Percentiles rank a stretch among this genome's conserved stretches.
These are phyloP conservation scores for Drosophila ustulata DNA, from an alignment of 2,888 invertebrate species.

Conservation along the genomic window DNA sequence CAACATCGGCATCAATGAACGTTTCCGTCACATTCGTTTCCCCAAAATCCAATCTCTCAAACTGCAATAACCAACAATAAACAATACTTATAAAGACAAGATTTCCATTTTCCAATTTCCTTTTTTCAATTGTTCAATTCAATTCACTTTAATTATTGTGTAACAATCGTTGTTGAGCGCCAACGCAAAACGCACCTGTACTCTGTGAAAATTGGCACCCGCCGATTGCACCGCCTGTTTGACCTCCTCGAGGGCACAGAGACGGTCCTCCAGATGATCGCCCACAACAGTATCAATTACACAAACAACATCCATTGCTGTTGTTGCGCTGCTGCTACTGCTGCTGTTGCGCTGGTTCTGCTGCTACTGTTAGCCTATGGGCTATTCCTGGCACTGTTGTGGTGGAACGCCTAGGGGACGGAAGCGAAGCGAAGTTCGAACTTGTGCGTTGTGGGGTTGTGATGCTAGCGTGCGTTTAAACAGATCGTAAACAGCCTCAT, in stretches of 20 bases:
- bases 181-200: slow-evolving; percentile 88
- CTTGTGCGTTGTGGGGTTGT: slow-evolving; percentile 2
- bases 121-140: neutral
- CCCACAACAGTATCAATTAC: slow-evolving; percentile 91
- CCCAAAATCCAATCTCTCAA: slow-evolving; percentile 98
- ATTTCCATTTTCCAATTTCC: neutral
- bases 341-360: slow-evolving; percentile 23
- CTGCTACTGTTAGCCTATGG: slow-evolving; percentile 19
- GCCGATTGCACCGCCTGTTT: slow-evolving; percentile 91
- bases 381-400: slow-evolving; percentile 62
- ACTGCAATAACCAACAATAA: slow-evolving; percentile 86
- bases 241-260: slow-evolving; percentile 93
- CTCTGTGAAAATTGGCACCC: slow-evolving; percentile 92
- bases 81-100: neutral
- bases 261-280: slow-evolving; percentile 90
- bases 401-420: slow-evolving; percentile 42
- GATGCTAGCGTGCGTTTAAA: slow-evolving; percentile 39
- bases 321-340: slow-evolving; percentile 14
- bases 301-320: slow-evolving; percentile 93
- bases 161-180: slow-evolving; percentile 41
- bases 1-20: slow-evolving; percentile 99
- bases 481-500: slow-evolving; percentile 55
- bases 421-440: slow-evolving; percentile 33
- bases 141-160: slow-evolving; percentile 47
- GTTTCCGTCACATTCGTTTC: slow-evolving; percentile 97